Base-by-base conservation (phyloP, 2,888 invertebrate genomes). In the Carterocephalus palaemon region DNA sequence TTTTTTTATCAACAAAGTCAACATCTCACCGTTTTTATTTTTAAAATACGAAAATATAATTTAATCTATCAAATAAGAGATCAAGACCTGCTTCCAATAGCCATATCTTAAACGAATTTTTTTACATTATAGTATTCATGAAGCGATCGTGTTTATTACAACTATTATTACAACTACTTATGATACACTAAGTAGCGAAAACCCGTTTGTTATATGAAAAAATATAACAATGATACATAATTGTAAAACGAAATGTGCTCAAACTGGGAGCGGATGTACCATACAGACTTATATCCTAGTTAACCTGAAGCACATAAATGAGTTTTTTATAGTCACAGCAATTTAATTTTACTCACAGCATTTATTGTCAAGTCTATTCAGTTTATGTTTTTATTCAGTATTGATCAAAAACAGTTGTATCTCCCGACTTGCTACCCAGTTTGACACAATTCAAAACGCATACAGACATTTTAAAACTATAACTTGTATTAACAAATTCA, bases 1-100 rank as follows among this genome's bases (percentile, higher is more conserved):
- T 32, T 26, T 19, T 20, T 40, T 49, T 55, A 68, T 67, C 58
- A 75, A 78, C 72, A 72, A 74, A 69, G 67, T 75, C 70, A 64
- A 66, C 62, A 61, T 64, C 52, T 57, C 53, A 62, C 54, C 48
- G 51, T 9, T 15, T 36, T 47, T 53, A 26, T 34, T 20, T 34
- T 60, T 63, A 68, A 66, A 70, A 77, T 83, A 83, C 58, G 78
- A 82, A 82, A 83, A 83, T 82, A 83, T 79, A 79, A 76, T 81
- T 73, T 75, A 76, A 71, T 73, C 67, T 74, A 78, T 70, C 53
- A 64, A 69, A 62, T 68, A 59, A 59, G 82, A 82, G 82, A 82
- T 82, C 82, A 80, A 75, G 72, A 67, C 65, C 64, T 70, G 49
- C 45, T 36, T 22, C 22, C 22, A 43, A 29, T 66, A 68, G 67